Base-by-base conservation (phyloP, 2,888 invertebrate genomes). In the Polyploca ridens region DNA sequence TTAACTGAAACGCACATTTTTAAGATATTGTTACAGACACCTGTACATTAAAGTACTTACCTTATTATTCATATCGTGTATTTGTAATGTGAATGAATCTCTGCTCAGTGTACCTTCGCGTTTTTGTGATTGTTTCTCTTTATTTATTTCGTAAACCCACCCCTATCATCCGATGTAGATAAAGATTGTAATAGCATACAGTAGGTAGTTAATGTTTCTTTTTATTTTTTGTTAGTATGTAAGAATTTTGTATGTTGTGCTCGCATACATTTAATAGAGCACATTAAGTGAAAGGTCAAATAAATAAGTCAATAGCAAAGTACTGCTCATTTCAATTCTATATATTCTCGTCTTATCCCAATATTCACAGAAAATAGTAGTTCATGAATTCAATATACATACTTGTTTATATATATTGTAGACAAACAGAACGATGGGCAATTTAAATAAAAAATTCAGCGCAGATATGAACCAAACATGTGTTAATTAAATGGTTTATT, bases 141-240 rank as follows among this genome's bases (percentile, higher is more conserved):
- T 75, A 64, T 71, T 76, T 74, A 70, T 82, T 73, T 78, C 90
- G 91, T 92, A 91, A 92, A 91, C 93, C 93, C 93, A 92, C 92
- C 88, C 86, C 87, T 81, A 82, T 85, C 87, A 84, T 84, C 73
- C 70, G 69, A 68, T 73, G 62, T 78, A 74, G 54, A 66, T 63
- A 66, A 66, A 69, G 65, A 63, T 67, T 69, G 64, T 61, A 41
- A 41, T 61, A 41, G 61, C 16, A 44, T 61, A 38, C 38, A 60
- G 35, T 60, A 35, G 35, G 5, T 27, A 27, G 27, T 67, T 65
- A 71, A 68, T 46, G n/a, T 72, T 74, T 69, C 69, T 60, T 63
- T 64, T 64, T 63, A 66, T 69, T 46, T 62, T 49, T 62, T 71
- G 58, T 62, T 74, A 74, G 71, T 57, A 0, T 61, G 19, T 61